A percentile compares a stretch with the other conserved stretches of the same genome.
Conservation (phyloP, 2,888 invertebrate genomes). For the Phrixothrix hirtus region DNA sequence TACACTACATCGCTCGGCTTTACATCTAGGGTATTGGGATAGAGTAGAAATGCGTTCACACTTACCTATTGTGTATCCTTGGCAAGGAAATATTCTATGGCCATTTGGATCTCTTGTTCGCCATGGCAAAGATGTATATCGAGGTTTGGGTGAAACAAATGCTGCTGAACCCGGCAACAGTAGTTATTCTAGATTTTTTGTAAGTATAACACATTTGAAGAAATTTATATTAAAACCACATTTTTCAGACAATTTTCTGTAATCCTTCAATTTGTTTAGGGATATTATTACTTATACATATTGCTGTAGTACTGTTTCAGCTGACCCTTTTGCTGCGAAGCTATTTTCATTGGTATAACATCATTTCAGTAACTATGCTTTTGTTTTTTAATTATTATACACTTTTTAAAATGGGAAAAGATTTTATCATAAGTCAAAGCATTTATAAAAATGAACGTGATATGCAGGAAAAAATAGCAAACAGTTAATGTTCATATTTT, state of each 20-base stretch:
- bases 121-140: slow-evolving; percentile 72
- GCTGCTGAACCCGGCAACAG: slow-evolving; percentile 86
- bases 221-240: slow-evolving; percentile 20
- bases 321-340: slow-evolving; percentile 73
- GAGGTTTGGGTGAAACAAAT: slow-evolving; percentile 77
- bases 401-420: slow-evolving; percentile 84
- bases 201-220: slow-evolving; percentile 62
- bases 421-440: slow-evolving; percentile 83
- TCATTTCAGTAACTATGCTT: slow-evolving; percentile 81
- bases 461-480: slow-evolving; percentile 63
- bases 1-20: slow-evolving; percentile 84
- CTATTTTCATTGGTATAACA: slow-evolving; percentile 89
- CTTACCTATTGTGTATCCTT: slow-evolving; percentile 50
- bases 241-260: slow-evolving; percentile 79
- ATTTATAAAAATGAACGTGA: slow-evolving; percentile 75
- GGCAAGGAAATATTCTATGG: slow-evolving; percentile 70
- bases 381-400: slow-evolving; percentile 91
- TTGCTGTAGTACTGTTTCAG: slow-evolving; percentile 73
- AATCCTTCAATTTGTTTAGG: slow-evolving; percentile 81
- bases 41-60: slow-evolving; percentile 55
- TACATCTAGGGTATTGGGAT: slow-evolving; percentile 84
- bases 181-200: slow-evolving; percentile 83
- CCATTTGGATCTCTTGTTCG: slow-evolving; percentile 75
- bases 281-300: slow-evolving; percentile 71
- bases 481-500: slow-evolving; percentile 6